Evolutionary conservation across 2,888 invertebrate genomes (phyloP).

Genomic region (Cenopis cana): DNA sequence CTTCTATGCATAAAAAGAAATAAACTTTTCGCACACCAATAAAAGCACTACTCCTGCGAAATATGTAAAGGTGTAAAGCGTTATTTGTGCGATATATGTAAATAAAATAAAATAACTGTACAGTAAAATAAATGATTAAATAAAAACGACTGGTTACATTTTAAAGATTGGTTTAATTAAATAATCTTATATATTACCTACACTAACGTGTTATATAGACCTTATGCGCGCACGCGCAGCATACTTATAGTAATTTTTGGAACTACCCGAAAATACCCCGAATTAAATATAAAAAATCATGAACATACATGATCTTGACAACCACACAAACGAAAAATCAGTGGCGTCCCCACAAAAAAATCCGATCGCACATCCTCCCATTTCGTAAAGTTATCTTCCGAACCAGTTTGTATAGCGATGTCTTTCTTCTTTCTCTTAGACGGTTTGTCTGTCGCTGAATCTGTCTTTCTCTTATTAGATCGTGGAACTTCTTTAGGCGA

Average conservation of each 20-base stretch:
- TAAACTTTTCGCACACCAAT: no score
- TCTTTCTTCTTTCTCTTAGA: conserved; percentile 4
- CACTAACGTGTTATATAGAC: no score
- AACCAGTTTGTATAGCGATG: conserved; percentile 21
- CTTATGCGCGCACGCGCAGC: no score
- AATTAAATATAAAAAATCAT: not conserved
- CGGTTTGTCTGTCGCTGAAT: not conserved
- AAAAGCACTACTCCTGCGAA: no score
- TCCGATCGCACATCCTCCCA: conserved; percentile 44
- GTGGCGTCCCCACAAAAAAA: conserved; percentile 47
- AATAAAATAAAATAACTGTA: no score
- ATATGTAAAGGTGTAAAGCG: no score
- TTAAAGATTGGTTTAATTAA: not conserved
- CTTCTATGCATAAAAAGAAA: no score
- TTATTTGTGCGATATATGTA: no score
- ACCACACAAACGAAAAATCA: conserved; percentile 46
- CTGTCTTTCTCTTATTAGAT: not conserved
- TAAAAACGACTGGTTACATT: not conserved
- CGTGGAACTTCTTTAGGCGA: not conserved
- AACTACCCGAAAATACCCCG: no score
- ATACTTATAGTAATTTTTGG: no score
- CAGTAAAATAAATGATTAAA: no score
- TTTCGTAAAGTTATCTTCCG: conserved; percentile 3
- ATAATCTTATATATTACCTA: not conserved
- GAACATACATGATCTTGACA: conserved; percentile 47